Evolutionary conservation across 2,113 vertebrate genomes (phyloP).

Genomic region (Heterochromis multidens): DNA sequence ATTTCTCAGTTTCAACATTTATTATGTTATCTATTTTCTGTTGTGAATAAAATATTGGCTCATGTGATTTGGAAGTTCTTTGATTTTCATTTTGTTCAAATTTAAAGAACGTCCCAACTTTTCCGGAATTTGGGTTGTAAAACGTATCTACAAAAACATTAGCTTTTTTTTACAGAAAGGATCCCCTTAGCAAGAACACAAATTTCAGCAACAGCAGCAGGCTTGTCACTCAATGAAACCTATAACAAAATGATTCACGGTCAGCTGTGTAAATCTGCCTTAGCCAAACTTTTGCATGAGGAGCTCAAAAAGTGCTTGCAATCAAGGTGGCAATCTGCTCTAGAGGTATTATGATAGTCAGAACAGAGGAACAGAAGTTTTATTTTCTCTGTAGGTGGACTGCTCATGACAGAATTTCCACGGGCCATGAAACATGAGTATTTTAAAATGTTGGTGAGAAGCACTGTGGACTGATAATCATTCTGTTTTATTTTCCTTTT

Average conservation of each 20-base stretch:
- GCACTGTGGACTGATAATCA: not conserved
- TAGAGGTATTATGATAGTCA: not conserved
- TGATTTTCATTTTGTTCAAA: too few species aligned
- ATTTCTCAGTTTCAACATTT: too few species aligned
- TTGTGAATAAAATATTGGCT: too few species aligned
- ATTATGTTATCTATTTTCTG: too few species aligned
- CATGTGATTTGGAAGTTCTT: too few species aligned
- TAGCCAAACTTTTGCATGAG: not conserved
- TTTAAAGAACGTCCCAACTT: too few species aligned
- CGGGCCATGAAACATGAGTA: not conserved
- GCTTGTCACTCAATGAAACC: not conserved
- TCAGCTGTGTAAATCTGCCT: not conserved
- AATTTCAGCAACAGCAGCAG: not conserved
- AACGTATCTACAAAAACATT: not conserved
- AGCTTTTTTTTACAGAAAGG: not conserved
- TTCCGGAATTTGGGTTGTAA: too few species aligned
- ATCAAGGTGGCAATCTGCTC: not conserved
- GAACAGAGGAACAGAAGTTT: not conserved
- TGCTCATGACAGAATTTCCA: not conserved
- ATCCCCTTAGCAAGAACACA: not conserved
- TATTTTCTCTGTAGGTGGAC: not conserved
- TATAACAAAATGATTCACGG: not conserved
- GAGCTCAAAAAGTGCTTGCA: not conserved
- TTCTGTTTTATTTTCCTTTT: not conserved
- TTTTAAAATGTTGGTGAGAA: not conserved